Evolutionary conservation across 1,140 invertebrate species (phyloP), one percentile per base, ranked within the genome.

Genomic region (Micrasema longulum): DNA sequence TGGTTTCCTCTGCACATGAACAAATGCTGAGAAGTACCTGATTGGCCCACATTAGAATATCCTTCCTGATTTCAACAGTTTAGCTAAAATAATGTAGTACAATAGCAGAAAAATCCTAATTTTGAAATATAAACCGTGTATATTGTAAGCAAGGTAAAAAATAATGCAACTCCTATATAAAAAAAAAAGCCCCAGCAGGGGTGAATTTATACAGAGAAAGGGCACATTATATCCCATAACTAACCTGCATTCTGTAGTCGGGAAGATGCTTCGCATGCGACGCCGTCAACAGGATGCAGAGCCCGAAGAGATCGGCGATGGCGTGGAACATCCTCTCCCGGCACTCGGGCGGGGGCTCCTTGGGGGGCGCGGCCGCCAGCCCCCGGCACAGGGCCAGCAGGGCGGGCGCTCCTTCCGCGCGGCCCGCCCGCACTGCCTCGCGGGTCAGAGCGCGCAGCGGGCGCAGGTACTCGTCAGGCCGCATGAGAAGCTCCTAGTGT

Each of bases 401-500:
- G 36, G 82, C 82, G 41, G 76, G 76, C 6, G 79, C 79, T 53
- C 72, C 75, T 26, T 83, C 81, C 1, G 81, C 79, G 3, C 82
- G 78, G 16, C 82, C 80, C 26, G 92, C 91, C 11, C 96, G 89
- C 47, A 95, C 91, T 52, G 96, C 93, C 85, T 99, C 97, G 52
- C 97, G 85, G 2, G 95, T 84, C 38, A 99, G 84, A 12, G 92
- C 89, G 14, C 96, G 87, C 50, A 98, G 80, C 11, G 95, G 92
- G 6, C 95, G 87, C 12, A 97, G 83, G 81, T 95, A 97, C 82
- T 98, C 96, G 76, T 99, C 97, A 16, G 93, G 89, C 71, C 95
- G 95, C 68, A 93, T 85, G 38, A 98, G 78, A 64, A 98, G 83
- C 80, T 98, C 96, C 82, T 95, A 87, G 72, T 92, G 90, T 18